phyloP scores from a whole-genome alignment of 1,140 invertebrate genomes.

The Drosophila melanica region DNA sequence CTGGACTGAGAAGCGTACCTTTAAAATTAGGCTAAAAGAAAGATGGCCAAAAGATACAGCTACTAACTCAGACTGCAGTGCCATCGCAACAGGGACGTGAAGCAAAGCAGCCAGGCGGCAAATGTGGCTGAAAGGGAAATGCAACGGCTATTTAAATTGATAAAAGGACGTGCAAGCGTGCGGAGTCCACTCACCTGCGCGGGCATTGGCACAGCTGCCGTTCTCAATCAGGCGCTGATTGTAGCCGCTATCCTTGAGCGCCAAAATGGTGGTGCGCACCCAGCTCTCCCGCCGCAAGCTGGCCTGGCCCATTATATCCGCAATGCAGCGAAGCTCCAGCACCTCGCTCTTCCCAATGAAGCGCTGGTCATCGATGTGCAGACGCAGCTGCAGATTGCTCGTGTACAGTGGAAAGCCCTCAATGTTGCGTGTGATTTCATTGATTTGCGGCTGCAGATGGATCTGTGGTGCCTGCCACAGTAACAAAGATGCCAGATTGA shows the following conservation, averaged over 20 bases:
- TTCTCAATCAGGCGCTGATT: constrained; percentile 75
- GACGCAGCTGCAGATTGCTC: constrained; percentile 74
- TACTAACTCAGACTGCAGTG: constrained; percentile 68
- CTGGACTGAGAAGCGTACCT: constrained; percentile 13
- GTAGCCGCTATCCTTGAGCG: constrained; percentile 69
- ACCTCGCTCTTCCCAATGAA: constrained; percentile 77
- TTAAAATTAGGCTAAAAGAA: constrained; percentile 57
- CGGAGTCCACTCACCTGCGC: constrained; percentile 50
- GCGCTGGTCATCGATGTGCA: constrained; percentile 76
- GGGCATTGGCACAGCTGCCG: constrained; percentile 53
- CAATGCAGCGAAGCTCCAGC: constrained; percentile 71
- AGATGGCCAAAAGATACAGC: constrained; percentile 49
- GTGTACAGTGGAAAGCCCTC: constrained; percentile 76
- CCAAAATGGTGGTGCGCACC: constrained; percentile 67
- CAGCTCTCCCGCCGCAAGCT: constrained; percentile 54
- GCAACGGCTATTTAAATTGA: background rate
- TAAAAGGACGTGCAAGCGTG: background rate
- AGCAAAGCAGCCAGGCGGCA: constrained; percentile 55
- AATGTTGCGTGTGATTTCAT: constrained; percentile 73
- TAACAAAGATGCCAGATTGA: constrained; percentile 5
- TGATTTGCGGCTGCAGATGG: constrained; percentile 75
- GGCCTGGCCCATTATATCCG: constrained; percentile 74
- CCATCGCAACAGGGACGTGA: constrained; percentile 59
- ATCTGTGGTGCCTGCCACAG: constrained; percentile 58
- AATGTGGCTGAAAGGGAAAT: constrained; percentile 36